Conservation (phyloP, 2,888 invertebrate genomes). For the Sisyra nigra region DNA sequence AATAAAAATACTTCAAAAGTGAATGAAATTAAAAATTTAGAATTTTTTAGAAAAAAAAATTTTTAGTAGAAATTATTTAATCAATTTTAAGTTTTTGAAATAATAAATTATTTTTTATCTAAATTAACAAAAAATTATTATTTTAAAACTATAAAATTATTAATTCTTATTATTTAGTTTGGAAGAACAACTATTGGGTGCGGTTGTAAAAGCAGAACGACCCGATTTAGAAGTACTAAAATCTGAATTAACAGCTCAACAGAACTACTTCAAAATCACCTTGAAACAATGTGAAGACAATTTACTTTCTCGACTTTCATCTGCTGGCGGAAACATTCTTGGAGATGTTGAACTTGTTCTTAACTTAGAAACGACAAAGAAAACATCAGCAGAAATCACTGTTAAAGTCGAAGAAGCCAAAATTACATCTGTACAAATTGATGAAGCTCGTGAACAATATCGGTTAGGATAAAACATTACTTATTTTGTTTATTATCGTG, state of each 20-base stretch:
- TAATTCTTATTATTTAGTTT: slow-evolving; percentile 29
- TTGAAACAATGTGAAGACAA: slow-evolving; percentile 86
- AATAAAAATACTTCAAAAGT: too few relatives aligned
- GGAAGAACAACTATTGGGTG: slow-evolving; percentile 84
- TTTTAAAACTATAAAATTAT: slow-evolving; percentile 1
- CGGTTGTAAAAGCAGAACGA: slow-evolving; percentile 84
- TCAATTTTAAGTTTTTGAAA: too few relatives aligned
- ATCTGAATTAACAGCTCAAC: slow-evolving; percentile 72
- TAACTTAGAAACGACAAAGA: slow-evolving; percentile 85
- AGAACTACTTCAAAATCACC: slow-evolving; percentile 88
- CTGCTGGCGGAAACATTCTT: slow-evolving; percentile 82
- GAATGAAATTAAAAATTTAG: too few relatives aligned
- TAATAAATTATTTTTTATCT: too few relatives aligned
- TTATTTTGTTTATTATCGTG: background rate
- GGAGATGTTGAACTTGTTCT: slow-evolving; percentile 81
- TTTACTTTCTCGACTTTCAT: slow-evolving; percentile 66
- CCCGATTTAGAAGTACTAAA: slow-evolving; percentile 79
- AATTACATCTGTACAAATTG: slow-evolving; percentile 72
- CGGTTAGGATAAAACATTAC: slow-evolving; percentile 23
- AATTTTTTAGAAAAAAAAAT: too few relatives aligned
- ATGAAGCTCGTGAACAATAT: slow-evolving; percentile 80
- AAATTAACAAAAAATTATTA: too few relatives aligned
- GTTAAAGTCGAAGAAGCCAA: slow-evolving; percentile 76
- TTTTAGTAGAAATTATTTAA: too few relatives aligned
- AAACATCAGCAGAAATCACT: slow-evolving; percentile 81